These are phyloP conservation scores for Episyrphus balteatus DNA, from an alignment of 1,140 invertebrate species.

Conservation along the genomic window DNA sequence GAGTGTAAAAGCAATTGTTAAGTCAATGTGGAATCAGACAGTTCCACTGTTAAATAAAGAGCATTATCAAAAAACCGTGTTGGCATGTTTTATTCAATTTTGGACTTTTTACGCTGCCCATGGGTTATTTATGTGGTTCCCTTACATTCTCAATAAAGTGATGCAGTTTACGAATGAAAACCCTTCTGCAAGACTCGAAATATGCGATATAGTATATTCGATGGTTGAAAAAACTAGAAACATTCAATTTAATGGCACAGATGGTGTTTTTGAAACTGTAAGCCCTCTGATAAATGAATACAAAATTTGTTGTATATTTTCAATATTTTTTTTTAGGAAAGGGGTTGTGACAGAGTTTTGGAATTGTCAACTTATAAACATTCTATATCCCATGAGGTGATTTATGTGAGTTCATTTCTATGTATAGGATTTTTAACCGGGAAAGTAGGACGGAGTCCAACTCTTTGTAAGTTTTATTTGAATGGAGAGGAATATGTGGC, in stretches of 20 bases:
- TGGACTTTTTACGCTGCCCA: constrained; percentile 40
- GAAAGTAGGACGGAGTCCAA: constrained; percentile 5
- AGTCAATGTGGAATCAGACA: constrained; percentile 39
- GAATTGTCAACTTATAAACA: constrained; percentile 10
- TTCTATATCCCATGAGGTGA: constrained; percentile 7
- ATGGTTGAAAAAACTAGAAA: no score
- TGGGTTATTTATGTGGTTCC: constrained; percentile 44
- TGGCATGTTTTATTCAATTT: constrained; percentile 41
- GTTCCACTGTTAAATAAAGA: constrained; percentile 37
- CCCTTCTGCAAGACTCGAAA: constrained; percentile 3
- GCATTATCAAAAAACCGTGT: constrained; percentile 36
- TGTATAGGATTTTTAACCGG: constrained; percentile 5
- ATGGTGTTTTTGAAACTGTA: no score
- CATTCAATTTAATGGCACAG: no score
- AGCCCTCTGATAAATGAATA: no score
- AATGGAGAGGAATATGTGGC: no score
- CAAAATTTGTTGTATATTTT: no score
- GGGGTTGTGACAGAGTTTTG: neutral
- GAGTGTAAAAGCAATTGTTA: neutral
- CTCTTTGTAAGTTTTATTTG: constrained; percentile 10
- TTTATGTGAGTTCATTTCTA: constrained; percentile 6
- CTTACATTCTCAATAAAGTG: constrained; percentile 40
- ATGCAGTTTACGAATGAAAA: constrained; percentile 20
- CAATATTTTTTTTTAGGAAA: no score
- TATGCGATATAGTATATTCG: constrained; percentile 15